Evolutionary conservation across 2,888 invertebrate species (phyloP).

Genomic region (Ectropis crepuscularia): DNA sequence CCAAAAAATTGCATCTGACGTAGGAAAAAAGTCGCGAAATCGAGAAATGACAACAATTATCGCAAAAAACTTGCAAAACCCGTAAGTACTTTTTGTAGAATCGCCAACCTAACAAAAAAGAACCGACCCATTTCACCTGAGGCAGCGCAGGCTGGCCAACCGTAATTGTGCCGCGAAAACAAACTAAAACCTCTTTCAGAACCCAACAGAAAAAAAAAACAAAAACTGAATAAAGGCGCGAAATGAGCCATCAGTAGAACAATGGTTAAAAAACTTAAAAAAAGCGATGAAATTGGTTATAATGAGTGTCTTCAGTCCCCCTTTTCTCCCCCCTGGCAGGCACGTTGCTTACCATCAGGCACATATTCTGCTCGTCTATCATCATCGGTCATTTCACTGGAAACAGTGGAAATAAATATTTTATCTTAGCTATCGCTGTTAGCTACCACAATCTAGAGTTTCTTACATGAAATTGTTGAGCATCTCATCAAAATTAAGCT

Average conservation of each 20-base stretch:
- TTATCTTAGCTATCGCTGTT: no score
- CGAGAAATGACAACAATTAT: neutral
- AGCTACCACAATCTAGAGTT: no score
- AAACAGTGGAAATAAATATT: no score
- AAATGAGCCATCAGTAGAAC: constrained; percentile 73
- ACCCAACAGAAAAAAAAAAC: constrained; percentile 50
- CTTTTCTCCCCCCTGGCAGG: constrained; percentile 40
- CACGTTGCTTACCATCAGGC: no score
- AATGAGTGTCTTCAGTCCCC: constrained; percentile 73
- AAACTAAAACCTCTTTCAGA: constrained; percentile 31
- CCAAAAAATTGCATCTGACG: no score
- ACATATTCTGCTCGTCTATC: no score
- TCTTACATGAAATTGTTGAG: no score
- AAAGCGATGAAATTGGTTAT: constrained; percentile 80
- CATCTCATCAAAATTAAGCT: no score
- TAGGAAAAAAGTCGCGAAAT: no score
- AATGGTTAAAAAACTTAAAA: constrained; percentile 39
- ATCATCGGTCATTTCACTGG: no score
- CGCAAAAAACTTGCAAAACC: constrained; percentile 55
- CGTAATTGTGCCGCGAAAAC: constrained; percentile 34
- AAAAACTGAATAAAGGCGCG: constrained; percentile 67
- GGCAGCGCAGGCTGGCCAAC: constrained; percentile 32
- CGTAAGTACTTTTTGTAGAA: neutral
- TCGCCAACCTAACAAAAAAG: constrained; percentile 12
- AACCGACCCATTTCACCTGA: constrained; percentile 25